Conservation (phyloP, 1,140 invertebrate species). For the Cardiocondyla obscurior region DNA sequence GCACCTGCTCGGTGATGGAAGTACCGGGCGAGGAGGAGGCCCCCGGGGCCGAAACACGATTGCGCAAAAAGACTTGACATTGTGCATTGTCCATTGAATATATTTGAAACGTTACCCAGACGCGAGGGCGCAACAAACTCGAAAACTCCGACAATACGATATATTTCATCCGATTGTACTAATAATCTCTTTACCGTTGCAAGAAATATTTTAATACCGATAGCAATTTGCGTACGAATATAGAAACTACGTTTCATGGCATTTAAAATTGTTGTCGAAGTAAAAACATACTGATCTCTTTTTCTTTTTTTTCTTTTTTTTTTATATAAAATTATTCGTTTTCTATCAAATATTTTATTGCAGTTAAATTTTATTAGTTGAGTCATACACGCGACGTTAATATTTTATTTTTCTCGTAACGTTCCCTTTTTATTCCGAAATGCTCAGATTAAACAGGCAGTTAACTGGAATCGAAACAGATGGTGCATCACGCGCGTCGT, state of each 20-base stretch:
- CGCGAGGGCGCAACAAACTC: conserved; percentile 19
- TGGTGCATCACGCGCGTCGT: conserved; percentile 38
- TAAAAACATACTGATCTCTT: neutral
- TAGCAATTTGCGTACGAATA: neutral
- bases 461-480: conserved; percentile 59
- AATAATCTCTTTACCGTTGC: too few species aligned
- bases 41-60: conserved; percentile 41
- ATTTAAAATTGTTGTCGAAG: neutral
- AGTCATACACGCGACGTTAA: too few species aligned
- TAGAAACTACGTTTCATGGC: neutral
- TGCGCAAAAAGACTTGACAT: conserved; percentile 53
- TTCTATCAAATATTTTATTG: neutral
- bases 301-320: too few species aligned
- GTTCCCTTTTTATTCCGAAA: conserved; percentile 18
- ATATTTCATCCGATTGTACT: too few species aligned
- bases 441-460: conserved; percentile 60
- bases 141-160: conserved; percentile 24
- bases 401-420: too few species aligned
- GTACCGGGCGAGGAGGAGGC: conserved; percentile 5
- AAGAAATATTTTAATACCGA: neutral
- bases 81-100: conserved; percentile 64
- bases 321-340: neutral
- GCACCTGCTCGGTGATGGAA: conserved; percentile 59
- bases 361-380: too few species aligned
- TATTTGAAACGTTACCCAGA: conserved; percentile 28